phyloP scores from a whole-genome alignment of 2,797 vertebrate species.

The Melanotaenia nigrans region DNA sequence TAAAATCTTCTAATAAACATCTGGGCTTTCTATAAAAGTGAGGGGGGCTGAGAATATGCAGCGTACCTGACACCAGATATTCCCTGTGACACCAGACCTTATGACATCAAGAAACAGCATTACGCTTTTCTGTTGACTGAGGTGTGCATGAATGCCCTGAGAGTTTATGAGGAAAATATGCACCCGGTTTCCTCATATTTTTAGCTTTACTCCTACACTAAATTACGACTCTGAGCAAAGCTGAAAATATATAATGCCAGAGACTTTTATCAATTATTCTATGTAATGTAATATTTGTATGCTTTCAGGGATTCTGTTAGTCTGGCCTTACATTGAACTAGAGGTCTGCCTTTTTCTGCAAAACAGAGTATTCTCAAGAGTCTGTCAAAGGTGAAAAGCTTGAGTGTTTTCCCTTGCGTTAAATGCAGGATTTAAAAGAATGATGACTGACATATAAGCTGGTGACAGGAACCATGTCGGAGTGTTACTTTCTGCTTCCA shows the following conservation, averaged over 20 bases:
- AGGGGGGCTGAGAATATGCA: slow-evolving; percentile 32
- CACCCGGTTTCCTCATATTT: slow-evolving; percentile 38
- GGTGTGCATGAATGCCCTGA: not conserved
- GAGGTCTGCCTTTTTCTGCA: slow-evolving; percentile 23
- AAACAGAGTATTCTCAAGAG: slow-evolving; percentile 22
- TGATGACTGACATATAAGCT: slow-evolving; percentile 68
- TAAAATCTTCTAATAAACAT: slow-evolving; percentile 72
- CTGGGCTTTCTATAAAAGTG: slow-evolving; percentile 65
- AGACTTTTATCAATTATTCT: slow-evolving; percentile 48
- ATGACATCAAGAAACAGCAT: slow-evolving; percentile 35
- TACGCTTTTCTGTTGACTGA: slow-evolving; percentile 23
- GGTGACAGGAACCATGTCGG: slow-evolving; percentile 70
- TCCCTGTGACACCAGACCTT: slow-evolving; percentile 51
- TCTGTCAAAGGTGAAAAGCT: slow-evolving; percentile 35
- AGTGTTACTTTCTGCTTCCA: slow-evolving; percentile 45
- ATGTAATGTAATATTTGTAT: slow-evolving; percentile 48
- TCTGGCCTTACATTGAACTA: slow-evolving; percentile 41
- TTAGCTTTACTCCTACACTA: slow-evolving; percentile 14
- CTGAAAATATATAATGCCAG: slow-evolving; percentile 36
- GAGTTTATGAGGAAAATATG: slow-evolving; percentile 46
- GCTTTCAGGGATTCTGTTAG: slow-evolving; percentile 46
- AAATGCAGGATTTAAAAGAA: slow-evolving; percentile 34
- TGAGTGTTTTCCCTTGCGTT: slow-evolving; percentile 66
- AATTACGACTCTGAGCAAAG: slow-evolving; percentile 33
- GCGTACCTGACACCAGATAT: slow-evolving; percentile 64